These are phyloP conservation scores for Plecotus auritus DNA, from an alignment of 2,113 vertebrate genomes.

Conservation along the genomic window DNA sequence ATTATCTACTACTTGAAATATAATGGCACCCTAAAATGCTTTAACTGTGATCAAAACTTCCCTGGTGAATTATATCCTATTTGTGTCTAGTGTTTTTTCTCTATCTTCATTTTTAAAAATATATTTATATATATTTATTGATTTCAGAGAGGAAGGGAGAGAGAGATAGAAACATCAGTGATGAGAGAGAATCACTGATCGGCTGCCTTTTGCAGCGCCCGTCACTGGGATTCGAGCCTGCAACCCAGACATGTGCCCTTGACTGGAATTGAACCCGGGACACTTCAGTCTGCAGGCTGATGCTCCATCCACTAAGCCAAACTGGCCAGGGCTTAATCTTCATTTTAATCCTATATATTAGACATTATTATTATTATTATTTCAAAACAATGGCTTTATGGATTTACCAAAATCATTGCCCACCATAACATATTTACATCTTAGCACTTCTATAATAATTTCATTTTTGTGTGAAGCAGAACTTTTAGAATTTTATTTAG, in stretches of 20 bases:
- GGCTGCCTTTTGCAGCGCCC: too few relatives aligned
- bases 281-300: too few relatives aligned
- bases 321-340: background rate
- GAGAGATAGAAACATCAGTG: too few relatives aligned
- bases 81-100: background rate
- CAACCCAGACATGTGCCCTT: too few relatives aligned
- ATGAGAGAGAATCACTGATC: too few relatives aligned
- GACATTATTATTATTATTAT: background rate
- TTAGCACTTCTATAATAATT: background rate
- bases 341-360: background rate
- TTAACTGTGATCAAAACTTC: background rate
- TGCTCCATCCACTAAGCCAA: too few relatives aligned
- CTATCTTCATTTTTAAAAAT: too few relatives aligned
- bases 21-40: background rate
- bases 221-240: too few relatives aligned
- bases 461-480: background rate
- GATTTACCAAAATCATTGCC: background rate
- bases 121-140: too few relatives aligned
- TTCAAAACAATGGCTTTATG: background rate
- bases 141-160: too few relatives aligned
- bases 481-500: background rate
- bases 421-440: background rate
- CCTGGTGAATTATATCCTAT: background rate
- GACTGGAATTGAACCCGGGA: too few relatives aligned
- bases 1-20: background rate